phyloP scores from a whole-genome alignment of 2,888 invertebrate genomes.

The Teleogryllus oceanicus region DNA sequence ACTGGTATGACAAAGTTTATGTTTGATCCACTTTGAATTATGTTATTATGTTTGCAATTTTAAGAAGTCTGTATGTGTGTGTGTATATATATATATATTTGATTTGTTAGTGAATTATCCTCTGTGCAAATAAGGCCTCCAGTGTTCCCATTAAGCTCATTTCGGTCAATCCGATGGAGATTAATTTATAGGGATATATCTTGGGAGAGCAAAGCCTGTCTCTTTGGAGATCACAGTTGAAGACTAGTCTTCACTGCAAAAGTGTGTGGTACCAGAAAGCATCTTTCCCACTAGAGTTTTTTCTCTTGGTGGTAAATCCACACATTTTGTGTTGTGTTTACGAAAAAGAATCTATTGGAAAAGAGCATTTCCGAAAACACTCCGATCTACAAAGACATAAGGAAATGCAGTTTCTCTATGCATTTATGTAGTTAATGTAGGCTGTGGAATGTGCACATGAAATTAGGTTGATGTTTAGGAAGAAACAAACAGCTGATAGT shows the following conservation, averaged over 20 bases:
- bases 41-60: no score
- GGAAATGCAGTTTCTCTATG: conserved; percentile 25
- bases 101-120: background rate
- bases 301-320: conserved; percentile 44
- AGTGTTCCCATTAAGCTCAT: background rate
- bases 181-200: background rate
- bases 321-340: conserved; percentile 81
- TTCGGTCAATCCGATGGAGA: background rate
- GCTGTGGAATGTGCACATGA: background rate
- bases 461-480: background rate
- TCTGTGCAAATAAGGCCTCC: background rate
- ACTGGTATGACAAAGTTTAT: no score
- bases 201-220: conserved; percentile 33
- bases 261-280: conserved; percentile 39
- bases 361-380: conserved; percentile 87
- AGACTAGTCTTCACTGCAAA: conserved; percentile 38
- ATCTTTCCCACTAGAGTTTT: conserved; percentile 39
- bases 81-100: background rate
- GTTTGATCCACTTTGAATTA: no score
- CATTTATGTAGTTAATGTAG: background rate
- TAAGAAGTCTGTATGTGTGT: background rate
- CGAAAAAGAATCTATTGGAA: conserved; percentile 75
- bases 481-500: background rate
- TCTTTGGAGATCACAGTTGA: conserved; percentile 34
- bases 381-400: conserved; percentile 55